Evolutionary conservation across 2,888 invertebrate species (phyloP), one percentile per base, ranked within the genome.

Genomic region (Lasiommata megera): DNA sequence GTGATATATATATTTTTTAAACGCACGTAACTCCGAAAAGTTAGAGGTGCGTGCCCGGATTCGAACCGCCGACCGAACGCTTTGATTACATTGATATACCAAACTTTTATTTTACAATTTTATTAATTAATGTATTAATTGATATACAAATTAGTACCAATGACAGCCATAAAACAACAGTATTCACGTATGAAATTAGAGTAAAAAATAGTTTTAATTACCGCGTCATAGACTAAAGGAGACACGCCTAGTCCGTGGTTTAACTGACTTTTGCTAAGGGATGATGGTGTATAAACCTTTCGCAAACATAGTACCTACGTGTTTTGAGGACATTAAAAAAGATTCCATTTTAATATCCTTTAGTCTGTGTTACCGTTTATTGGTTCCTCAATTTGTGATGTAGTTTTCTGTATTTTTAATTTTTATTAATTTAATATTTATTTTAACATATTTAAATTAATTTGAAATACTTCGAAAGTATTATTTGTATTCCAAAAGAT

Each of bases 371-470:
- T 17, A 40, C 28, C 7, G n/a, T 18, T 52, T 58, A 43, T 64
- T 66, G 58, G 67, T 72, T 71, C 70, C 68, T 71, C 62, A 50
- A 54, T 68, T 68, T 70, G 70, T 72, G 70, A 72, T 72, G 59
- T 58, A 62, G 60, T 64, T 64, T 61, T 11, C 37, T n/a, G 55
- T 14, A 38, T 9, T 47, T 46, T 16, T 47, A 51, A 18, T 53
- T 36, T 37, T 29, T 46, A 47, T 14, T 52, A 23, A 18, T 56
- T 36, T 37, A 56, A 28, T 23, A n/a, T 28, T 37, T 48, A 34
- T 29, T 41, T 23, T 53, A 38, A 40, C 34, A 16, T 3, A 31
- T 46, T 31, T 54, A n/a, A 23, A 18, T 50, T 23, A 17, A 14
- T 23, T 50, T 36, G 12, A 36, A 12, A 9, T 48, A 28, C 44